Percentiles rank a stretch among this genome's conserved stretches.
phyloP scores from a whole-genome alignment of 2,888 invertebrate species.

The Lepetodrilus schrolli region DNA sequence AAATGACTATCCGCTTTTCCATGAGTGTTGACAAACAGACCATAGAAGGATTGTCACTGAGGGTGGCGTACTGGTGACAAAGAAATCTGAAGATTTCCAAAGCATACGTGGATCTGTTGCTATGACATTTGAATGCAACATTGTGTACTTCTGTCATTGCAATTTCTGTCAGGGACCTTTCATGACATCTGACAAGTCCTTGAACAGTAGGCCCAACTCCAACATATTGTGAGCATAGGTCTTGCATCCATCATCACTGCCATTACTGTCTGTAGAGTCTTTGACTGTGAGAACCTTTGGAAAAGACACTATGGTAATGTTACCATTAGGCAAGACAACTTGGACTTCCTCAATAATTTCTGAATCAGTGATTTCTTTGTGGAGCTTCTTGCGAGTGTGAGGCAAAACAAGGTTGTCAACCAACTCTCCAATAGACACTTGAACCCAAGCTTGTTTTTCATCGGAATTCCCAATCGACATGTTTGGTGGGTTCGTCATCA shows the following conservation, averaged over 20 bases:
- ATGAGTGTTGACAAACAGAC: background rate
- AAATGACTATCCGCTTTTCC: background rate
- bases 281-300: background rate
- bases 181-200: background rate
- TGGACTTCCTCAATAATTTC: background rate
- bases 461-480: background rate
- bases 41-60: background rate
- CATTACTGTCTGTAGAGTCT: background rate
- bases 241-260: background rate
- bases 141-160: background rate
- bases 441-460: conserved; percentile 3
- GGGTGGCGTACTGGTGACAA: background rate
- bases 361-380: too few species aligned
- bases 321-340: background rate
- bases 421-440: conserved; percentile 3
- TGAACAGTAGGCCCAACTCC: background rate
- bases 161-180: background rate
- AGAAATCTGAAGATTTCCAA: background rate
- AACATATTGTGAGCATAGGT: background rate
- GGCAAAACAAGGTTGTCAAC: conserved; percentile 6
- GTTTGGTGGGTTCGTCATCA: background rate
- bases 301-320: background rate
- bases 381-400: too few species aligned
- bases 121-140: background rate
- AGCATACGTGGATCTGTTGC: background rate